phyloP scores from a whole-genome alignment of 2,888 invertebrate genomes.

The Drosophila anomelani region DNA sequence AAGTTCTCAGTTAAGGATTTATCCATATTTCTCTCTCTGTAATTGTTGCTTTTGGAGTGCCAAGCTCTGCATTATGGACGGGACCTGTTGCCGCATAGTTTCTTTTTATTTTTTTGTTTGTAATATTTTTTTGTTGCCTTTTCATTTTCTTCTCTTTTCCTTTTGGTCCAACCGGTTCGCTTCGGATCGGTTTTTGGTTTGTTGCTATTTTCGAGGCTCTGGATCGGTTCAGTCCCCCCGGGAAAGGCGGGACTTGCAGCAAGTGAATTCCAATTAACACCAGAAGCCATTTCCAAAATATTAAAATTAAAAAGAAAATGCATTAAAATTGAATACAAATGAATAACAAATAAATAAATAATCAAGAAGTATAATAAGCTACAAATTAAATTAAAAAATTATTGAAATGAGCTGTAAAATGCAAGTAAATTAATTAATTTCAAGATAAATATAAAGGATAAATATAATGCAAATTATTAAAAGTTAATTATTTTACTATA shows the following conservation, averaged over 20 bases:
- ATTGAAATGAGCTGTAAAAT: constrained; percentile 7
- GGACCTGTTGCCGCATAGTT: constrained; percentile 73
- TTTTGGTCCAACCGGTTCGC: constrained; percentile 67
- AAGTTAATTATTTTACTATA: not conserved
- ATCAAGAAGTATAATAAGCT: too few species aligned
- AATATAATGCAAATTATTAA: not conserved
- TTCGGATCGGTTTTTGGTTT: constrained; percentile 20
- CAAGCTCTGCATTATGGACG: constrained; percentile 17
- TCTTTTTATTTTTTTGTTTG: constrained; percentile 28
- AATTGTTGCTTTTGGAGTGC: constrained; percentile 29
- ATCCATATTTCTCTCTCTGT: constrained; percentile 9
- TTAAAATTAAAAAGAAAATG: not conserved
- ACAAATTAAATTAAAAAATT: not conserved
- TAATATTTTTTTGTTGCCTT: constrained; percentile 24
- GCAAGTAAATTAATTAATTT: not conserved
- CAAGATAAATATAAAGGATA: not conserved
- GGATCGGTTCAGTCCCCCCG: constrained; percentile 24
- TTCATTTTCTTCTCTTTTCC: constrained; percentile 52
- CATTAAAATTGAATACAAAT: not conserved
- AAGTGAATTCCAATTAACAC: constrained; percentile 24
- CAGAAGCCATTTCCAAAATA: constrained; percentile 9
- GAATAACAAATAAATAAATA: not conserved
- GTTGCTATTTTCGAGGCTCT: constrained; percentile 62
- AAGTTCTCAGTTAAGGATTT: not conserved
- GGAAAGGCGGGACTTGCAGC: constrained; percentile 9